Evolutionary conservation across 2,113 vertebrate genomes (phyloP).

Genomic region (Hippoglossus stenolepis): DNA sequence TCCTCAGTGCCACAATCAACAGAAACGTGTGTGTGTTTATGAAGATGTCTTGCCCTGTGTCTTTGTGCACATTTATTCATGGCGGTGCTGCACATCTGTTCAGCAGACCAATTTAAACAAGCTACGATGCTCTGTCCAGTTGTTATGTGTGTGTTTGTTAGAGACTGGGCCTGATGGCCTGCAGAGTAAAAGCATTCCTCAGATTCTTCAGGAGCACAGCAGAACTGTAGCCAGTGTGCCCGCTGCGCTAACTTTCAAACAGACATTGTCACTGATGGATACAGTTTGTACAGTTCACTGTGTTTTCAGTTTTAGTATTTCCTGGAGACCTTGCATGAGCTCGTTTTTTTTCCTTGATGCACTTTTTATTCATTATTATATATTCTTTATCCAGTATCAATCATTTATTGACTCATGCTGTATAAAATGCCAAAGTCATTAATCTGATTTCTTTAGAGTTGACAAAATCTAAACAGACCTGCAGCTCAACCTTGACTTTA

Average conservation of each 20-base stretch:
- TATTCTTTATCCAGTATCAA: not conserved
- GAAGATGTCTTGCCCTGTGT: slow-evolving; percentile 4
- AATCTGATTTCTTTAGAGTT: not conserved
- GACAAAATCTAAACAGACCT: not conserved
- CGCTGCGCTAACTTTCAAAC: slow-evolving; percentile 32
- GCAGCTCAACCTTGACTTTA: not conserved
- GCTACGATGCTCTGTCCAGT: slow-evolving; percentile 46
- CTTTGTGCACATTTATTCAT: slow-evolving; percentile 25
- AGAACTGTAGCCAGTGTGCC: slow-evolving; percentile 56
- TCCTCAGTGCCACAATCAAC: slow-evolving; percentile 2
- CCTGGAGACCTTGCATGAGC: not conserved
- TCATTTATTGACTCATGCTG: not conserved
- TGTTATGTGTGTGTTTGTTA: slow-evolving; percentile 58
- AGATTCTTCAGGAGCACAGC: slow-evolving; percentile 73
- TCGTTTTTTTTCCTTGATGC: not conserved
- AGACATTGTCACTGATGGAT: slow-evolving; percentile 16
- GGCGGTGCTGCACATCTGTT: slow-evolving; percentile 58
- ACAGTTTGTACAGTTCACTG: not conserved
- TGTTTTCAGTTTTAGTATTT: slow-evolving; percentile 12
- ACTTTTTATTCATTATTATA: not conserved
- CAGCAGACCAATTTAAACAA: slow-evolving; percentile 57
- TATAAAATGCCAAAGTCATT: not conserved
- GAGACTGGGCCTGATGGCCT: slow-evolving; percentile 58
- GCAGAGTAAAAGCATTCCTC: slow-evolving; percentile 78
- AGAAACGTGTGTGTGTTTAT: slow-evolving; percentile 35